These are phyloP conservation scores for Aratinga solstitialis DNA, from an alignment of 2,797 vertebrate genomes.

Conservation along the genomic window DNA sequence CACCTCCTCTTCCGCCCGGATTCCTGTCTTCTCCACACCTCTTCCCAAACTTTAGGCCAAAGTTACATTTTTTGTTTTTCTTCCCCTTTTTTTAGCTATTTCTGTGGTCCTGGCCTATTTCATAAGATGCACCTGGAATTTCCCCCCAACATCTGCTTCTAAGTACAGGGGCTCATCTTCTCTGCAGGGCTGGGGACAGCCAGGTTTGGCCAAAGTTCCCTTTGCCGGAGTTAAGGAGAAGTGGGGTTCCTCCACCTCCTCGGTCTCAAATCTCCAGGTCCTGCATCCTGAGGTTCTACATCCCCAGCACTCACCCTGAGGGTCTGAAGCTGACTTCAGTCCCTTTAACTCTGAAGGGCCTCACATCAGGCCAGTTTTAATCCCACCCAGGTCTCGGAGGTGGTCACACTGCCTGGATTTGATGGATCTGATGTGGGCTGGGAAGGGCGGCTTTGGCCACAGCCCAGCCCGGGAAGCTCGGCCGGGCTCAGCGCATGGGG, in stretches of 20 bases:
- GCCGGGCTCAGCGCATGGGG: not conserved
- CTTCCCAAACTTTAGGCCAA: not conserved
- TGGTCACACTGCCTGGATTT: not conserved
- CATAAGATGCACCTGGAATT: not conserved
- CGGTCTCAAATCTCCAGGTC: not conserved
- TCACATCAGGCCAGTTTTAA: not conserved
- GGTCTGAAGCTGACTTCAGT: not conserved
- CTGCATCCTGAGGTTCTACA: no score
- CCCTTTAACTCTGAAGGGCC: not conserved
- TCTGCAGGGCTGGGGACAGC: not conserved
- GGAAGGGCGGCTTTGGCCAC: not conserved
- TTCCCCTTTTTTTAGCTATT: not conserved
- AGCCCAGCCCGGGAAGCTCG: slow-evolving; percentile 5
- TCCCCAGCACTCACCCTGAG: no score
- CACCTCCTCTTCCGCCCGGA: not conserved
- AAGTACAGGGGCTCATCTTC: accelerated
- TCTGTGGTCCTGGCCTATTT: not conserved
- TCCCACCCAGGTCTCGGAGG: not conserved
- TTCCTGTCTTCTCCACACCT: not conserved
- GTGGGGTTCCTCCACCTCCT: not conserved
- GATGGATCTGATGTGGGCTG: not conserved
- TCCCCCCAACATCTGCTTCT: not conserved
- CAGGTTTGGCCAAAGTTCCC: not conserved
- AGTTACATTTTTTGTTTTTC: not conserved
- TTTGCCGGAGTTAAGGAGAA: not conserved